Evolutionary conservation across 2,888 invertebrate genomes (phyloP), one percentile per base, ranked within the genome.

Genomic region (Andrena flavipes): DNA sequence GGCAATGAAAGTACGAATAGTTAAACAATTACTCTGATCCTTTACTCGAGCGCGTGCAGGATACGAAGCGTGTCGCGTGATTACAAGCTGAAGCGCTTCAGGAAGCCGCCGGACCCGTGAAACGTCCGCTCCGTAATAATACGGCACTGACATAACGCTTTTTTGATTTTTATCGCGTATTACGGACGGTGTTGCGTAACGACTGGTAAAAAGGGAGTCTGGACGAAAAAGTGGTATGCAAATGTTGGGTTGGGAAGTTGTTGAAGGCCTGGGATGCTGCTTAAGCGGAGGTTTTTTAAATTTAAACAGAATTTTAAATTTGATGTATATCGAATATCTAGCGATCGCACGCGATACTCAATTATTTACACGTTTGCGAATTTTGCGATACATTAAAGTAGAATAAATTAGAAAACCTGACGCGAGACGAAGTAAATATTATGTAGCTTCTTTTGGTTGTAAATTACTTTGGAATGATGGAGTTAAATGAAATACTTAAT

Each of bases 1-100:
- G 64, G 69, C 77, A 78, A 84, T 82, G 81, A 85, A 77, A 77
- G 69, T 62, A 56, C 33, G 35, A 60, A 70, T 13, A 42, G 56
- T 83, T 79, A 30, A 67, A 80, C 68, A 78, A 77, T 82, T 78
- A 76, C 48, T 51, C 29, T 49, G 73, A 72, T 48, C 10, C 30
- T 69, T 64, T 59, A 30, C 29, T 26, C 54, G 35, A 16, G 60
- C 42, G 30, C n/a, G 3, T 62, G 49, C 16, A 13, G 16, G 51
- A 51, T 10, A n/a, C 4, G 60, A 33, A 16, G 13, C 13, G 62
- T 59, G 48, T 49, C 48, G 26, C 30, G 10, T n/a, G 26, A 59
- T 63, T 30, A 54, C 23, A 56, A 51, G 35, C 59, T 5, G 51
- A 51, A 33, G 35, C n/a, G 30, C 10, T 20, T 23, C 2, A 33